These are phyloP conservation scores for Drosophila nigrodunni DNA, from an alignment of 1,140 invertebrate genomes.

Conservation along the genomic window DNA sequence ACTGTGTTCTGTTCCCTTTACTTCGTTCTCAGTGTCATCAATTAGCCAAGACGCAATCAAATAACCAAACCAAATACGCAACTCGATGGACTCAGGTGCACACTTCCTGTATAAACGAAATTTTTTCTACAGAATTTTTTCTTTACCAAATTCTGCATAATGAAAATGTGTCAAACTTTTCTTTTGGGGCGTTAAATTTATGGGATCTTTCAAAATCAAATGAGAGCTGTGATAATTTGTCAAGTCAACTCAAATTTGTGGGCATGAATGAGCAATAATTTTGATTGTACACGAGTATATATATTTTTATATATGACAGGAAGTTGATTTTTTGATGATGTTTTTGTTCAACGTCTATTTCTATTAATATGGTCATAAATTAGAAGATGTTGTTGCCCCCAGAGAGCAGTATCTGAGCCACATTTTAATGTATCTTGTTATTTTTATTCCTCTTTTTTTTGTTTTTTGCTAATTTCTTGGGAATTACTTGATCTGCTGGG, in stretches of 20 bases:
- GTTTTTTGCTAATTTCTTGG: slow-evolving; percentile 38
- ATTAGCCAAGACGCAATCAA: slow-evolving; percentile 36
- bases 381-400: slow-evolving; percentile 15
- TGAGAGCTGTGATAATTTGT: slow-evolving; percentile 59
- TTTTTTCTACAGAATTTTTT: not conserved
- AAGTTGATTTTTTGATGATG: slow-evolving; percentile 57
- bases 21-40: slow-evolving; percentile 29
- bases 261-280: slow-evolving; percentile 66
- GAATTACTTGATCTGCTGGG: slow-evolving; percentile 34
- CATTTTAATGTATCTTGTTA: slow-evolving; percentile 61
- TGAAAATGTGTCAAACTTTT: slow-evolving; percentile 47
- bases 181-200: slow-evolving; percentile 42
- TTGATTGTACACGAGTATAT: not conserved
- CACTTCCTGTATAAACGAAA: slow-evolving; percentile 45
- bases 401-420: slow-evolving; percentile 35
- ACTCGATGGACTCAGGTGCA: slow-evolving; percentile 47
- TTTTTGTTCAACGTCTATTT: slow-evolving; percentile 47
- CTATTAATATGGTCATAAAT: slow-evolving; percentile 56
- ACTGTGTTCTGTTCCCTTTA: not conserved
- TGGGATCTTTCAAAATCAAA: slow-evolving; percentile 31
- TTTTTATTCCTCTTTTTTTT: not conserved
- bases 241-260: slow-evolving; percentile 57
- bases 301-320: slow-evolving; percentile 36
- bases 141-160: slow-evolving; percentile 12
- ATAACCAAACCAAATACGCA: not conserved